Base-by-base conservation (phyloP, 2,888 invertebrate genomes). In the Dynastes maya region DNA sequence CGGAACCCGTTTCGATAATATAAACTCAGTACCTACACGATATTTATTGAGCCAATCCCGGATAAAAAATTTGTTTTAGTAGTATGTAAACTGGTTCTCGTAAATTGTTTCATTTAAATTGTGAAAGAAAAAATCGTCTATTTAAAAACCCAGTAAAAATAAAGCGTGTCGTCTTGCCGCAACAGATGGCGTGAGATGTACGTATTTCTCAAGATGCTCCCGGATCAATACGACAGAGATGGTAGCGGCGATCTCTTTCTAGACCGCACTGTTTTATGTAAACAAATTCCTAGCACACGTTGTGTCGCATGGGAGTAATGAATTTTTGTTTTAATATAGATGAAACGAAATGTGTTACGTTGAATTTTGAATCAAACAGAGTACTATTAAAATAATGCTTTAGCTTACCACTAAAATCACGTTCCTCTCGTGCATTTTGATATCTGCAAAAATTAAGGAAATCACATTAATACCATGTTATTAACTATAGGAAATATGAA, bases 151-250 rank as follows among this genome's bases (percentile, higher is more conserved):
- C 9, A 64, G 27, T 13, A 32, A 72, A 51, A 68, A 68, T 51
- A 58, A 55, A 40, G 58, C 16, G 63, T 51, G n/a, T 51, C 22
- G 45, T 61, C 72, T 74, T 74, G 49, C 40, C 27, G 11, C 72
- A 40, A 74, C 45, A 74, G 72, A 74, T 74, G 72, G 72, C 72
- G 72, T 61, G 27, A 61, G 45, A 74, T 74, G 72, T 74, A 74
- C 29, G 72, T 74, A 74, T 63, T 74, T 74, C 72, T 74, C 61
- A 45, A 74, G 72, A 74, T 55, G 61, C 13, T 27, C 61, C 55
- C 22, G 55, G 63, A 74, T 74, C 72, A 74, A 74, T 74, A 74
- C 72, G 9, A 51, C 27, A 68, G 32, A 71, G 55, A 55, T 58
- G n/a, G 37, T 8, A 55, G 71, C 55, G 40, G n/a, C 22, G 16